phyloP scores from a whole-genome alignment of 2,113 vertebrate species.

The Stomatorhinus ivindoensis region DNA sequence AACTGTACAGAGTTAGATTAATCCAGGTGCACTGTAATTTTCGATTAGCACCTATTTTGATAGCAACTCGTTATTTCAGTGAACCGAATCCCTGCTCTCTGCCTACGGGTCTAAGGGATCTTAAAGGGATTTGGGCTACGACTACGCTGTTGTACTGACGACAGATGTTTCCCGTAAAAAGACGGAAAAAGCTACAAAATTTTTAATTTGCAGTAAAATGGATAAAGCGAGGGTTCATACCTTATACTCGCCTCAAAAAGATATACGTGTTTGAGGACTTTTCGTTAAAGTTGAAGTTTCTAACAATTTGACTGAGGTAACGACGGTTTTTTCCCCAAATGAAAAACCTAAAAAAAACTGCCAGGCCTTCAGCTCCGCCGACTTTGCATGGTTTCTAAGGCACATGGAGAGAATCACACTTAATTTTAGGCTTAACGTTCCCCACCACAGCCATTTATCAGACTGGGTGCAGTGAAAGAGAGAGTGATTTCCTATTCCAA shows the following conservation, averaged over 20 bases:
- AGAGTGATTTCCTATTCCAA: background rate
- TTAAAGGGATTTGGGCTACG: slow-evolving; percentile 50
- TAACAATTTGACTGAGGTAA: background rate
- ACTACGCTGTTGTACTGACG: slow-evolving; percentile 47
- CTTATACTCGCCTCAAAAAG: slow-evolving; percentile 41
- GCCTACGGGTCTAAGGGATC: slow-evolving; percentile 25
- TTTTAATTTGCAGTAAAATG: slow-evolving; percentile 68
- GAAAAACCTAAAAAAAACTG: background rate
- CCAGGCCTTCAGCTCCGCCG: background rate
- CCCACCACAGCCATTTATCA: background rate
- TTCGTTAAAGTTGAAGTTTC: slow-evolving; percentile 35
- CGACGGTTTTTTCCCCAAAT: background rate
- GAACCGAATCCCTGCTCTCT: slow-evolving; percentile 37
- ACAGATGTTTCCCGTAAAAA: slow-evolving; percentile 72
- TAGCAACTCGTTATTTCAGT: slow-evolving; percentile 61
- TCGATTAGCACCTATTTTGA: slow-evolving; percentile 35
- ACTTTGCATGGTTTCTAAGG: background rate
- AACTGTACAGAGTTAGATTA: background rate
- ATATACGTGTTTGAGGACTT: slow-evolving; percentile 43
- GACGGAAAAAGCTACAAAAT: slow-evolving; percentile 72
- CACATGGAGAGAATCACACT: background rate
- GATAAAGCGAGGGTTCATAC: slow-evolving; percentile 62
- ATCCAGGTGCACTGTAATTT: background rate
- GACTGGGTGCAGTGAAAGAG: background rate
- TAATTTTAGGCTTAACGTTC: background rate